Percentiles rank a stretch among this genome's conserved stretches.
These are phyloP conservation scores for Chloroceryle inda DNA, from an alignment of 2,797 vertebrate species.

Conservation along the genomic window DNA sequence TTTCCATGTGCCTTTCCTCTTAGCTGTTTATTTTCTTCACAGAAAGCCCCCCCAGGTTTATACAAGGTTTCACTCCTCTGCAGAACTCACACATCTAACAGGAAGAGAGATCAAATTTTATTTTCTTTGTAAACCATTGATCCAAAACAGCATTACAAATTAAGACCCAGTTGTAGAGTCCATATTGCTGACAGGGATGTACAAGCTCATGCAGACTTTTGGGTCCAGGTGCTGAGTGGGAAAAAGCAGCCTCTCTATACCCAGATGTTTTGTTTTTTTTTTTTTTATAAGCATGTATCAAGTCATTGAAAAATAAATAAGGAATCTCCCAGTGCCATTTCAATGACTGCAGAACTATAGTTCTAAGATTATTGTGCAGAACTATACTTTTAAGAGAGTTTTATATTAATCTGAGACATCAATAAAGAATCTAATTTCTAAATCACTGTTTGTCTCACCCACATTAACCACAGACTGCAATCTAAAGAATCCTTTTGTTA, in stretches of 20 bases:
- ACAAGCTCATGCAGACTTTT: not conserved
- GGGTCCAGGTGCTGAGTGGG: not conserved
- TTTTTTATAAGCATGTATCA: not conserved
- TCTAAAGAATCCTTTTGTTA: not conserved
- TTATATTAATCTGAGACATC: not conserved
- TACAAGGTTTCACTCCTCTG: not conserved
- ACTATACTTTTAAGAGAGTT: not conserved
- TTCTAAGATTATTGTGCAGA: not conserved
- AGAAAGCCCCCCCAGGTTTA: not conserved
- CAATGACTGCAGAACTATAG: not conserved
- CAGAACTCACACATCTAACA: not conserved
- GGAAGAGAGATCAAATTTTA: not conserved
- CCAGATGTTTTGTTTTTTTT: not conserved
- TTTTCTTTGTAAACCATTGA: not conserved
- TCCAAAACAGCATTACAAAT: not conserved
- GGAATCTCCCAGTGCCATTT: not conserved
- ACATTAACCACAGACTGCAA: not conserved
- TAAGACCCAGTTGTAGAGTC: not conserved
- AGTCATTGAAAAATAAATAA: not conserved
- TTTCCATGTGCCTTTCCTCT: not conserved
- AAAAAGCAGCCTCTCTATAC: not conserved
- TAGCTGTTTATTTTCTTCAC: not conserved
- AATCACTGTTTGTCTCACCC: not conserved
- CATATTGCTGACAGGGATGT: not conserved
- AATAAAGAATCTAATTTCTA: not conserved